These are phyloP conservation scores for Boleophthalmus pectinirostris DNA, from an alignment of 2,113 vertebrate species.

Conservation along the genomic window DNA sequence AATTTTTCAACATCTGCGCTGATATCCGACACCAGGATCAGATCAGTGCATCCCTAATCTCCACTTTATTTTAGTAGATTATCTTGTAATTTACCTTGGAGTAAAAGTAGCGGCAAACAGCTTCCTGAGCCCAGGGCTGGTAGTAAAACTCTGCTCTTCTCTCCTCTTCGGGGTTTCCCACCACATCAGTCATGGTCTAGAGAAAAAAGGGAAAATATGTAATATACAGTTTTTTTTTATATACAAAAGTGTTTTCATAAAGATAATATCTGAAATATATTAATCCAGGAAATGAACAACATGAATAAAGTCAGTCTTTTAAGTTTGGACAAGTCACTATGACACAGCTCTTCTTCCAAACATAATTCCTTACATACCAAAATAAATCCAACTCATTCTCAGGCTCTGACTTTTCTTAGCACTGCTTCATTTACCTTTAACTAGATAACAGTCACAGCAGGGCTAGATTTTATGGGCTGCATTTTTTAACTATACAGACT, in stretches of 20 bases:
- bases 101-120: slow-evolving; percentile 97
- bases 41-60: no score
- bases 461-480: neutral
- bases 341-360: neutral
- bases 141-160: slow-evolving; percentile 97
- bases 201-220: slow-evolving; percentile 15
- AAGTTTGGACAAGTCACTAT: neutral
- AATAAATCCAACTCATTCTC: neutral
- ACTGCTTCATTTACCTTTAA: neutral
- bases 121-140: slow-evolving; percentile 98
- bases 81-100: slow-evolving; percentile 86
- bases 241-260: neutral
- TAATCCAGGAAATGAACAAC: neutral
- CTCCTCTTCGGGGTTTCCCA: slow-evolving; percentile 97
- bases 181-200: slow-evolving; percentile 98
- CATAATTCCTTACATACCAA: neutral
- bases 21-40: no score
- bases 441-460: neutral
- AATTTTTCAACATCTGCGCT: no score
- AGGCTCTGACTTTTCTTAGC: neutral
- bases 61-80: slow-evolving; percentile 4
- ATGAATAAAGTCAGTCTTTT: neutral
- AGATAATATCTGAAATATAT: neutral
- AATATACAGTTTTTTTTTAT: neutral
- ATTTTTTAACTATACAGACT: neutral